These are phyloP conservation scores for crab-eating macaque (Macaca fascicularis) DNA, from an alignment of 2,113 vertebrate genomes.

Conservation along the genomic window DNA sequence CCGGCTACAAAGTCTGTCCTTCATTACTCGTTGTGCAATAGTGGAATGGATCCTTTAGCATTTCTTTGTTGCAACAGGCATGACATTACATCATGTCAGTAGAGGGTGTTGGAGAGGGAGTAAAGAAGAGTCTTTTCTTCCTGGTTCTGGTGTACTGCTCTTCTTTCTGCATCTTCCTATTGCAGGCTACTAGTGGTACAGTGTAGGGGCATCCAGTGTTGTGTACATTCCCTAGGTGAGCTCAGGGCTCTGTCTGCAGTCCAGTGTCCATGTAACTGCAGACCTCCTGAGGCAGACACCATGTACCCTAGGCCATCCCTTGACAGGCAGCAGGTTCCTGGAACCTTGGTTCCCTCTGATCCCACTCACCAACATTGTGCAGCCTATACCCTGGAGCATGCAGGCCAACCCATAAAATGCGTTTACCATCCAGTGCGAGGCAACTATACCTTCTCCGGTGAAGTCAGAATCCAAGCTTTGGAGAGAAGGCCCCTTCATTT, in stretches of 20 bases:
- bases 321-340: background rate
- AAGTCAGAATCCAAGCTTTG: background rate
- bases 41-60: background rate
- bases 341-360: background rate
- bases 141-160: background rate
- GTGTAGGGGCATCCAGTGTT: background rate
- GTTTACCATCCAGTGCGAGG: background rate
- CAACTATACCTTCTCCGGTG: background rate
- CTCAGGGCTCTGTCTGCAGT: background rate
- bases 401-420: background rate
- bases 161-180: background rate
- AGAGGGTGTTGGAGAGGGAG: background rate
- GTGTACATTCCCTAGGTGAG: accelerated
- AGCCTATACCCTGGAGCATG: background rate
- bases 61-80: background rate
- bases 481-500: background rate
- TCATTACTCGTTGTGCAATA: background rate
- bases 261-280: background rate
- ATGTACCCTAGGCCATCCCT: background rate
- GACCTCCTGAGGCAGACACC: background rate
- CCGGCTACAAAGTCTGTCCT: background rate
- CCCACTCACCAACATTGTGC: background rate
- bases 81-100: background rate
- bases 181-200: background rate
- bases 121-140: background rate